Base-by-base conservation (phyloP, 2,797 vertebrate genomes). In the Hyperoplus immaculatus region DNA sequence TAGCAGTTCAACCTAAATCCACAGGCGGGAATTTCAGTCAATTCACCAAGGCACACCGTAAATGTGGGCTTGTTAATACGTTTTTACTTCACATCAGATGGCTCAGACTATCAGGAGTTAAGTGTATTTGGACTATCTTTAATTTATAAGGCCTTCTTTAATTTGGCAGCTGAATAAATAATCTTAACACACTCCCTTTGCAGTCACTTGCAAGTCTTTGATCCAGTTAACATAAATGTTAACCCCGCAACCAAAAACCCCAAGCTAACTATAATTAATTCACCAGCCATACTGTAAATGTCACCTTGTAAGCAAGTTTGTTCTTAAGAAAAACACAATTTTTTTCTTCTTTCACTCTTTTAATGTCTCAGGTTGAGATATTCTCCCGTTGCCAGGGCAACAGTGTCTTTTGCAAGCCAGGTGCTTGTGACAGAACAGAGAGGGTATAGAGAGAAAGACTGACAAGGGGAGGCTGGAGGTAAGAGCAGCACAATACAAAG, bases 321-420 rank as follows among this genome's bases (percentile, higher is more conserved):
- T 75, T 77, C 14, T n/a, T 79, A 72, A 81, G 74, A 78, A 81
- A 84, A 62, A 59, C 54, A 29, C 14, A 58, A 43, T 78, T 71
- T 47, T 54, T 50, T 1, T 21, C n/a, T 43, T 9, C n/a, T 13
- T 38, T 72, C 57, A 69, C 49, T 80, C 39, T 72, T 85, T 84
- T 79, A 81, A 81, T 58, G 67, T 88, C 73, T 82, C 78, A 82
- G 77, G 83, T 86, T 90, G 81, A 91, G 81, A 87, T 83, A 84
- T 77, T 86, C 80, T 81, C 55, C 77, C 42, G 93, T 95, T 94
- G 88, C 92, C 91, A 87, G 83, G 93, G 92, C 85, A 93, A 95
- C 92, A 75, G 83, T 89, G 87, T 85, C 81, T 93, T 71, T 81
- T 2, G 55, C 71, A 82, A 86, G 78, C 79, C 80, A 90, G 90